A percentile compares a stretch with the other conserved stretches of the same genome.
phyloP scores from a whole-genome alignment of 2,113 vertebrate species.

The Hippocampus guttulatus region DNA sequence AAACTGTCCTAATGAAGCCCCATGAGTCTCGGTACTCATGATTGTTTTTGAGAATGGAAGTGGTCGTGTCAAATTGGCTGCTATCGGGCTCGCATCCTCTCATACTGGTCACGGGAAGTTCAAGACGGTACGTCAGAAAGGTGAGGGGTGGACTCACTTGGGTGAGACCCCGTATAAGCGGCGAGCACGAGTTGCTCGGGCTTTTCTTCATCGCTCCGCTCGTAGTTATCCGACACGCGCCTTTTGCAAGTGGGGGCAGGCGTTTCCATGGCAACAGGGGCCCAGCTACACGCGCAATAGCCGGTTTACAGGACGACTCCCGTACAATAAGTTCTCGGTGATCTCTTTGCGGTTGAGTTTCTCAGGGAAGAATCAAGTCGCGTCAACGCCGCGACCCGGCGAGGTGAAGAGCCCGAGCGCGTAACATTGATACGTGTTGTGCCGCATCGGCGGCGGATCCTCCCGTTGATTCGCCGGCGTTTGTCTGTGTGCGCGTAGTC shows the following conservation, averaged over 20 bases:
- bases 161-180: conserved; percentile 6
- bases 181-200: conserved; percentile 27
- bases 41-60: neutral
- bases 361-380: conserved; percentile 4
- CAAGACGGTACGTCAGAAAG: neutral
- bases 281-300: conserved; percentile 6
- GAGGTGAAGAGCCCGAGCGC: conserved; percentile 1
- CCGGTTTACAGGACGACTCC: neutral
- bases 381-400: neutral
- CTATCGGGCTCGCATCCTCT: neutral
- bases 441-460: conserved; percentile 45
- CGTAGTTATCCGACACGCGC: conserved; percentile 31
- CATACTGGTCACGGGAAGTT: neutral
- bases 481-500: neutral
- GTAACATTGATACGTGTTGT: conserved; percentile 16
- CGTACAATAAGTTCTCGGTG: conserved; percentile 11
- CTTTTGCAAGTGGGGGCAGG: conserved; percentile 14
- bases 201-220: conserved; percentile 18
- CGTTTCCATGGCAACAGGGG: conserved; percentile 27
- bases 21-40: neutral
- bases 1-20: neutral
- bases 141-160: neutral
- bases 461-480: conserved; percentile 51
- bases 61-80: neutral
- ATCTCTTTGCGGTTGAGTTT: conserved; percentile 27